Base-by-base conservation (phyloP, 2,888 invertebrate genomes). In the Coremacera marginata region DNA sequence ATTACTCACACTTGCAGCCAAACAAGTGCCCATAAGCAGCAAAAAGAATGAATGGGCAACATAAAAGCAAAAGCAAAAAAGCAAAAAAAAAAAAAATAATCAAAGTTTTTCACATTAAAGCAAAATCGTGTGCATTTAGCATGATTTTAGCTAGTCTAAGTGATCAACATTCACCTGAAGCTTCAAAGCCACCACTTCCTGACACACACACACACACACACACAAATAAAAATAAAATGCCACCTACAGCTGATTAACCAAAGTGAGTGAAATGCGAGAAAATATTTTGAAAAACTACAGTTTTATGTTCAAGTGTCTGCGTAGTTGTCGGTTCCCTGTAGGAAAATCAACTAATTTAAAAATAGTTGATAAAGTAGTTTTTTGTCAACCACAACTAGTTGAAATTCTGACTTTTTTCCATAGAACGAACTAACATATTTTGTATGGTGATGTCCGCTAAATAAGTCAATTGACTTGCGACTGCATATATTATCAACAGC, bases 221-320 rank as follows among this genome's bases (percentile, higher is more conserved):
- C 63, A 4, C 31, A 34, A 8, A 34, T 3, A 34, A 27, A 34
- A 8, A 34, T 3, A 34, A 27, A 27, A 5, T 9, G 11, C 8
- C 25, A 60, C 25, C 60, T 25, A 16, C 27, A 60, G 60, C 60
- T 60, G 60, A 60, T 60, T 60, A 27, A 60, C 25, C 27, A 25
- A 60, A 60, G 60, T 60, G 60, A 27, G 16, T 22, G 60, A 60
- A 60, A 25, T 60, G 60, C 25, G 27, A 14, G 25, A 60, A 60
- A 60, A 14, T 25, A 27, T 60, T 60, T 22, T 60, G 60, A 60
- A 22, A 60, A 60, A 60, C 22, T 60, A 60, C 60, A 60, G 22
- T 11, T 60, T 27, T 27, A 60, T 60, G 11, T 22, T 60, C 25
- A 60, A 60, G 60, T 60, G 27, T 27, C 60, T 60, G 60, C 16